A percentile compares a stretch with the other conserved stretches of the same genome.
Conservation (phyloP, 2,797 vertebrate species). For the Moxostoma hubbsi region DNA sequence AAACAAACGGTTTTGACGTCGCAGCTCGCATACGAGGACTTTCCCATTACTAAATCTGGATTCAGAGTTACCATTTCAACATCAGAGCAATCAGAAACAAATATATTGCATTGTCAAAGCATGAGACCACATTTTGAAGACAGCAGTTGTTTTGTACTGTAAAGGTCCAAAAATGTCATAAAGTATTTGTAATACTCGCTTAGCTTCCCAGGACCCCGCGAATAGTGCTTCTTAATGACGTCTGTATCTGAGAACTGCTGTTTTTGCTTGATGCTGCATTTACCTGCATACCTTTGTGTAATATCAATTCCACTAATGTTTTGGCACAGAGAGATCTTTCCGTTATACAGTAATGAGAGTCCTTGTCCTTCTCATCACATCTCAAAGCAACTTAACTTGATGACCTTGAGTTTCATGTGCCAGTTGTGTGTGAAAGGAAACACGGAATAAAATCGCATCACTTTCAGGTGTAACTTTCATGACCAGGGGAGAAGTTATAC, state of each 20-base stretch:
- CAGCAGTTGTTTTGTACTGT: neutral
- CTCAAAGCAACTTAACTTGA: constrained; percentile 6
- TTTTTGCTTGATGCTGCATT: too few relatives aligned
- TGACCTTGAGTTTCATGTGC: constrained; percentile 42
- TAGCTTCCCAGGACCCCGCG: too few relatives aligned
- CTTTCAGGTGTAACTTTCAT: constrained; percentile 72
- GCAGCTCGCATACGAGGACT: neutral
- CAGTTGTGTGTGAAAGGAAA: constrained; percentile 51
- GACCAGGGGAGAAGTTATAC: constrained; percentile 52
- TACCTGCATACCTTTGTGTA: too few relatives aligned
- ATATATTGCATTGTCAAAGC: neutral
- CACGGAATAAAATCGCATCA: constrained; percentile 60
- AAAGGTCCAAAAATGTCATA: too few relatives aligned
- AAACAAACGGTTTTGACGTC: neutral
- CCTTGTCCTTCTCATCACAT: constrained; percentile 10
- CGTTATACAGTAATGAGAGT: neutral
- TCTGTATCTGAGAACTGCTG: too few relatives aligned
- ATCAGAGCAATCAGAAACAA: neutral
- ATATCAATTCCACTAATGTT: too few relatives aligned
- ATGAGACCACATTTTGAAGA: neutral
- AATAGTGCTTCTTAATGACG: too few relatives aligned
- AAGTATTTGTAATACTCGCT: too few relatives aligned
- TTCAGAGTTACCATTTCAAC: neutral
- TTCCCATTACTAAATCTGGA: neutral
- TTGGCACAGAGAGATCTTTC: too few relatives aligned